These are phyloP conservation scores for Anaspis maculata DNA, from an alignment of 2,888 invertebrate species.

Conservation along the genomic window DNA sequence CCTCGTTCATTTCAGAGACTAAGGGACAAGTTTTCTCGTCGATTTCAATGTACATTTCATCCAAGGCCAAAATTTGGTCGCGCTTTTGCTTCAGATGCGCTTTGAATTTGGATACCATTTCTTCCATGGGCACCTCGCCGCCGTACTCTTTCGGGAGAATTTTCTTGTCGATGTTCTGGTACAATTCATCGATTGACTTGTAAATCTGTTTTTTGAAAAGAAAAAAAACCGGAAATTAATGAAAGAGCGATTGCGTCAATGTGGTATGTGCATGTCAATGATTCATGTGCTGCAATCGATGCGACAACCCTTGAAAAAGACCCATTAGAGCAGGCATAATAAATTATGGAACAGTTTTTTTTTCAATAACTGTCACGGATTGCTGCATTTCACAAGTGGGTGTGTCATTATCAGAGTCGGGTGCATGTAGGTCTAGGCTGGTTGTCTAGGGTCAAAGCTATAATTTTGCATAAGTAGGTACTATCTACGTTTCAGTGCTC, in stretches of 20 bases:
- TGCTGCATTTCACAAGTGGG: too few relatives aligned
- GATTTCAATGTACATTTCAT: conserved; percentile 69
- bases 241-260: too few relatives aligned
- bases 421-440: too few relatives aligned
- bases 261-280: too few relatives aligned
- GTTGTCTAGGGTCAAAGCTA: too few relatives aligned
- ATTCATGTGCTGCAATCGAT: too few relatives aligned
- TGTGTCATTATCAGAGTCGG: too few relatives aligned
- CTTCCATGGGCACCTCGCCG: conserved; percentile 68
- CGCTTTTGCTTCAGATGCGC: conserved; percentile 54
- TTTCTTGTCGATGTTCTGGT: conserved; percentile 59
- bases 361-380: too few relatives aligned
- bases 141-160: conserved; percentile 84
- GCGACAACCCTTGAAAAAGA: neutral
- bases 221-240: too few relatives aligned
- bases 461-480: too few relatives aligned
- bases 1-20: conserved; percentile 49
- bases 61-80: conserved; percentile 59
- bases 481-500: too few relatives aligned
- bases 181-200: conserved; percentile 63
- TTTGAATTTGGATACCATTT: conserved; percentile 74
- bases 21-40: conserved; percentile 43
- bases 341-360: neutral
- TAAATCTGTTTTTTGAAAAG: conserved; percentile 61
- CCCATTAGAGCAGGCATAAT: neutral